A percentile compares a stretch with the other conserved stretches of the same genome.
phyloP scores from a whole-genome alignment of 2,888 invertebrate species.

The Rotaria magnacalcarata region DNA sequence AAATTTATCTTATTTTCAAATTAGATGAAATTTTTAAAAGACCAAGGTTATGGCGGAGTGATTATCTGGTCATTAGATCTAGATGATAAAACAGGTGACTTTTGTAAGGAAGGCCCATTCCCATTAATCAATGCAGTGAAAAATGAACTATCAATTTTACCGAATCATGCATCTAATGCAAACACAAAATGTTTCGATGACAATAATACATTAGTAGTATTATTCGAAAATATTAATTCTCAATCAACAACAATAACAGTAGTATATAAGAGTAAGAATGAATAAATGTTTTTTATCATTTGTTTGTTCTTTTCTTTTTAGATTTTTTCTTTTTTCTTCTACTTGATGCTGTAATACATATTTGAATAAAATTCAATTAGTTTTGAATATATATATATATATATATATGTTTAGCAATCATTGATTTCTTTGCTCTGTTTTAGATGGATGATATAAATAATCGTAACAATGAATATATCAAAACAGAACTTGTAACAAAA shows the following conservation, averaged over 20 bases:
- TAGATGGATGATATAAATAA: conserved; percentile 3
- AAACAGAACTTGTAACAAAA: neutral
- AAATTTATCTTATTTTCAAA: neutral
- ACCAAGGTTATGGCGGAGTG: conserved; percentile 42
- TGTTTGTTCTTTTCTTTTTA: too few species aligned
- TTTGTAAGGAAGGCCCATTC: conserved; percentile 46
- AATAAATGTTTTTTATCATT: too few species aligned
- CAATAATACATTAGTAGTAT: neutral
- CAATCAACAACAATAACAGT: neutral
- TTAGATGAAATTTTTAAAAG: conserved; percentile 45
- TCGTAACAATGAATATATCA: conserved; percentile 6
- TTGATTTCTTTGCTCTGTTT: neutral
- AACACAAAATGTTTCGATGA: neutral
- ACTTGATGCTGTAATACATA: neutral
- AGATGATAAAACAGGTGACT: conserved; percentile 43
- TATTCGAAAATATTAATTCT: neutral
- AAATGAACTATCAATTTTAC: conserved; percentile 36
- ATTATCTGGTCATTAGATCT: conserved; percentile 46
- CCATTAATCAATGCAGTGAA: conserved; percentile 44
- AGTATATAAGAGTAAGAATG: too few species aligned
- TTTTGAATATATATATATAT: too few species aligned
- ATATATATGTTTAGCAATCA: too few species aligned
- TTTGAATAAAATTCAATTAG: neutral
- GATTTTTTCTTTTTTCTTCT: neutral
- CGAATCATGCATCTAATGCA: neutral